Conservation (phyloP, 2,888 invertebrate genomes). For the Cecidostiba fungosa region DNA sequence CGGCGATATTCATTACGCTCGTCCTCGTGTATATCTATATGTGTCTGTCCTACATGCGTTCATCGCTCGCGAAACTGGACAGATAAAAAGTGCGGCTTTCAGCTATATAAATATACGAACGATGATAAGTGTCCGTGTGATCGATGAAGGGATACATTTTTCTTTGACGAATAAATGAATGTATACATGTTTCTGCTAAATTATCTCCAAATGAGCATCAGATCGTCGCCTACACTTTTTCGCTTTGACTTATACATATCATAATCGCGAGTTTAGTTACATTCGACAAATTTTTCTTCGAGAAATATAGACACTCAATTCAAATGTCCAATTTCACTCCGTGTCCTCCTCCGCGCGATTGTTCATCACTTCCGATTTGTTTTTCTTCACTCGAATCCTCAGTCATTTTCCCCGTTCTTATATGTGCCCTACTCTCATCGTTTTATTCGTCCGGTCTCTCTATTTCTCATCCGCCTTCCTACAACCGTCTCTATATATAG, state of each 20-base stretch:
- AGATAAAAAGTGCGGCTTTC: constrained; percentile 13
- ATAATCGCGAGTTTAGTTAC: neutral
- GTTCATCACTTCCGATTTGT: neutral
- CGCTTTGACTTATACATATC: neutral
- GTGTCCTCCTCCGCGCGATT: too few species aligned
- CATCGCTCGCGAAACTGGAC: neutral
- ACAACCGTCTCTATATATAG: neutral
- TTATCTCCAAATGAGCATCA: constrained; percentile 13
- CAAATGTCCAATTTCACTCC: neutral
- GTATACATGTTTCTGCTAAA: constrained; percentile 6
- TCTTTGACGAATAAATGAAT: constrained; percentile 21
- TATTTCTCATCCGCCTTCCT: constrained; percentile 29
- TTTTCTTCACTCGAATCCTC: constrained; percentile 15
- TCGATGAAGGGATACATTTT: constrained; percentile 38
- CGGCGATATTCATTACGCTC: constrained; percentile 33
- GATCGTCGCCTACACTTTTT: neutral
- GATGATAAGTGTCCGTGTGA: constrained; percentile 32
- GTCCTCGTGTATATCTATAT: neutral
- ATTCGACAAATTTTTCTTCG: neutral
- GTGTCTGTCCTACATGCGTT: constrained; percentile 19
- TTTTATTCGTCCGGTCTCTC: constrained; percentile 28
- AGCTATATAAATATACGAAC: neutral
- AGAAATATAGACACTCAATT: too few species aligned
- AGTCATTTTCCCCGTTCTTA: constrained; percentile 25
- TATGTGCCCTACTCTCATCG: neutral